Base-by-base conservation (phyloP, 53 echinoderm and acorn worm genomes). In the Patiria pectinifera region DNA sequence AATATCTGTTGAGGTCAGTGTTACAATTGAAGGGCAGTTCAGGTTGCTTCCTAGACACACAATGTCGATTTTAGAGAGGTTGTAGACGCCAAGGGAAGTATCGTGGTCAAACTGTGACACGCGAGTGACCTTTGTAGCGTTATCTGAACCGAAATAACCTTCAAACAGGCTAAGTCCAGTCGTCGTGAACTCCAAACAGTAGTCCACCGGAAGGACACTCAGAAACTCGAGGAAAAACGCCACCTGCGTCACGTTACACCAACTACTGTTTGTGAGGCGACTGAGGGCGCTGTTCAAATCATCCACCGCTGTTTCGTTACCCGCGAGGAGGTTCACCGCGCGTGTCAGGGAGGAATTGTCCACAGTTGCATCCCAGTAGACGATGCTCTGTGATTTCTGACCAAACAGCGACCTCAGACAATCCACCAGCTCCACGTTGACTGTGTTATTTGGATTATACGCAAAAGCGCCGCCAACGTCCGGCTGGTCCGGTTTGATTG, bases 311-410 rank as follows among this genome's bases (percentile, higher is more conserved):
- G 88, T 88, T 78, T 62, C 44, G 59, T 88, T 88, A 45, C 23
- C 59, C 16, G 61, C 62, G 10, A 88, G 25, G 8, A 88, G 15
- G 18, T 88, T 88, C 1, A 88, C 88, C 9, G 62, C 35, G 13
- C 77, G 59, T 15, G 59, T 45, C 6, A 26, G 26, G 11, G 59
- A 76, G 8, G 88, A 59, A 59, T 11, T 62, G 13, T 88, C 77
- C 35, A 60, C 7, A 7, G 43, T 88, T 77, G 88, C 88, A 3
- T 88, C 88, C 88, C 88, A 88, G 24, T 78, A 88, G 19, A 88
- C 78, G 45, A 88, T 78, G n/a, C 44, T 26, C 1, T 62, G 16
- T 76, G 60, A 77, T 13, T 61, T 76, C 43, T 23, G 49, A 88
- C 78, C 88, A 61, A 88, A 77, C 25, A 78, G 58, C 21, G 26